Conservation (phyloP, 2,797 vertebrate genomes). For the Gymnocypris eckloni region DNA sequence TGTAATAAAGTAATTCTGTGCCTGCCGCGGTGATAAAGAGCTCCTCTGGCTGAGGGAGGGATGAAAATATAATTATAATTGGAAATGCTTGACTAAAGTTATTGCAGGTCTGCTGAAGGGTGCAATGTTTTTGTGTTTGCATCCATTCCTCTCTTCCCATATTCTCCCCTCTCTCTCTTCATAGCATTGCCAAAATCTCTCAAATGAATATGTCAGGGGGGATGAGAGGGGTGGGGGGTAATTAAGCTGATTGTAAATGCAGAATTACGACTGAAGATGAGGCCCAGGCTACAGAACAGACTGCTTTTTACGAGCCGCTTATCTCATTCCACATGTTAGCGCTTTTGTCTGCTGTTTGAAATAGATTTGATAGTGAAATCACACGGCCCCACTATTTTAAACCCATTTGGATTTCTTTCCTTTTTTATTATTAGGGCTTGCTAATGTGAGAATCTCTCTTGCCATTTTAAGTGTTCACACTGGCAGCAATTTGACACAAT, state of each 20-base stretch:
- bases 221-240: slow-evolving; percentile 77
- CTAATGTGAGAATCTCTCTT: background rate
- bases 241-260: slow-evolving; percentile 77
- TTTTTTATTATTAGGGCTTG: background rate
- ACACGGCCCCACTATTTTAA: slow-evolving; percentile 1
- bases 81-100: slow-evolving; percentile 94
- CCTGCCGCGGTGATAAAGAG: slow-evolving; percentile 98
- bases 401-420: background rate
- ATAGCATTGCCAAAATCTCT: slow-evolving; percentile 78
- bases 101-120: slow-evolving; percentile 91
- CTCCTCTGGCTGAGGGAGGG: slow-evolving; percentile 91
- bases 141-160: slow-evolving; percentile 45
- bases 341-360: slow-evolving; percentile 27
- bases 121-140: slow-evolving; percentile 79
- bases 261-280: slow-evolving; percentile 69
- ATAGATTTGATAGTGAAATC: slow-evolving; percentile 24
- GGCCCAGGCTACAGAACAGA: slow-evolving; percentile 78
- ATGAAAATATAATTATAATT: slow-evolving; percentile 95
- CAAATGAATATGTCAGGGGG: slow-evolving; percentile 82
- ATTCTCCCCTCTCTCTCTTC: slow-evolving; percentile 34
- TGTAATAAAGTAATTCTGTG: slow-evolving; percentile 99
- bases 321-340: slow-evolving; percentile 38
- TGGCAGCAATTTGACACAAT: background rate
- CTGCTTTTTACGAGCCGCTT: slow-evolving; percentile 67
- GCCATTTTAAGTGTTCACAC: background rate